Evolutionary conservation across 2,797 vertebrate genomes (phyloP).

Genomic region (Artibeus lituratus): DNA sequence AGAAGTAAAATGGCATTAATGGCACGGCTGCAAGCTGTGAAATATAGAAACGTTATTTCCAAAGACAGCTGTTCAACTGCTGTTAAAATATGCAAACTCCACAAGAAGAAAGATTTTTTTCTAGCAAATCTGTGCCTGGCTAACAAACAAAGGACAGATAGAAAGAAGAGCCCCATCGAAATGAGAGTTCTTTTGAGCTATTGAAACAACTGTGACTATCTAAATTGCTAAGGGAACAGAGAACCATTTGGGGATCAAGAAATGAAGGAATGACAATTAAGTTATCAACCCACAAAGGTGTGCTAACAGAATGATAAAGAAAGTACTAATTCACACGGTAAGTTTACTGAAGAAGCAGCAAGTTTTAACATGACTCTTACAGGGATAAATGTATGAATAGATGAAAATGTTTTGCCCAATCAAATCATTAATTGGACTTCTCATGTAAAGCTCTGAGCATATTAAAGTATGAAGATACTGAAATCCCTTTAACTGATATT

Average conservation of each 20-base stretch:
- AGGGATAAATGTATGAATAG: neutral
- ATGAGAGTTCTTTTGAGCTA: conserved; percentile 5
- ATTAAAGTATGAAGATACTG: neutral
- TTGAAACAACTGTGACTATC: conserved; percentile 16
- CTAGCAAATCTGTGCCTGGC: conserved; percentile 1
- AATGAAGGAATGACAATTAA: neutral
- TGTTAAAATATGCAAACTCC: conserved; percentile 62
- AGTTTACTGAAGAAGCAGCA: neutral
- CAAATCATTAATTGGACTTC: neutral
- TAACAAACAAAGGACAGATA: conserved; percentile 49
- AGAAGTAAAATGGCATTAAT: conserved; percentile 73
- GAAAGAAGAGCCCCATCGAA: conserved; percentile 12
- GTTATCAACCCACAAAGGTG: neutral
- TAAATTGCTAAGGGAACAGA: neutral
- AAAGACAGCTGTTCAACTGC: conserved; percentile 73
- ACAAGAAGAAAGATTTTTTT: neutral
- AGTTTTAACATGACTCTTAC: neutral
- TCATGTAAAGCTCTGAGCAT: neutral
- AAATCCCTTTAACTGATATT: neutral
- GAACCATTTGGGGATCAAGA: neutral
- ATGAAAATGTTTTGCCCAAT: neutral
- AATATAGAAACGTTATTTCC: conserved; percentile 71
- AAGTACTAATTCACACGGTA: neutral
- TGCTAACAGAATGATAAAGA: neutral
- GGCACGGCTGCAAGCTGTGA: conserved; percentile 66